Conservation (phyloP, 2,888 invertebrate genomes). For the Cataglyphis livida region DNA sequence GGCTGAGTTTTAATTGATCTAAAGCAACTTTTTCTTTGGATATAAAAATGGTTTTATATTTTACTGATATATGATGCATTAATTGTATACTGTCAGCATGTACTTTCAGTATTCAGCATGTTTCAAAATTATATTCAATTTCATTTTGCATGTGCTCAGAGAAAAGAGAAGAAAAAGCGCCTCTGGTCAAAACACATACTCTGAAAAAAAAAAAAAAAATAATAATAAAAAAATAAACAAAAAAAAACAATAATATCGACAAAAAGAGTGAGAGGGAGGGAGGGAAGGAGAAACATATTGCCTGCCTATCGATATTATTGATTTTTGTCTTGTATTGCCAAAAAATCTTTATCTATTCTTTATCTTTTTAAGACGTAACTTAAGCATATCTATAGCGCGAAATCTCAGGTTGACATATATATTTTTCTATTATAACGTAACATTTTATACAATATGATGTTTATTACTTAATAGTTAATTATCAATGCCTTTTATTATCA, state of each 20-base stretch:
- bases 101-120: not conserved
- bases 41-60: not conserved
- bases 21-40: not conserved
- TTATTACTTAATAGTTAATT: conserved; percentile 10
- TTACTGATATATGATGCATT: not conserved
- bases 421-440: conserved; percentile 34
- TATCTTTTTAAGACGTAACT: conserved; percentile 26
- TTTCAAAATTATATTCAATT: not conserved
- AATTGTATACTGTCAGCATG: not conserved
- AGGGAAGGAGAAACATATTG: not conserved
- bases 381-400: conserved; percentile 31
- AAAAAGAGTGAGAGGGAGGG: not conserved
- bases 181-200: not conserved
- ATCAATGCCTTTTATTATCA: conserved; percentile 13
- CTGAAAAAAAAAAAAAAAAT: not conserved
- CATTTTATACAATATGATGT: conserved; percentile 13
- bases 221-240: not conserved
- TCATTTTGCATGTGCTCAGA: not conserved
- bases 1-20: not conserved
- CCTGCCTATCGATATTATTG: conserved; percentile 13
- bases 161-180: not conserved
- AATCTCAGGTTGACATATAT: conserved; percentile 40
- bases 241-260: not conserved
- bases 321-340: conserved; percentile 28
- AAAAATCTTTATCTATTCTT: conserved; percentile 28